These are phyloP conservation scores for Pterobdella sp. DNA, from an alignment of 2,888 invertebrate species.

Conservation along the genomic window DNA sequence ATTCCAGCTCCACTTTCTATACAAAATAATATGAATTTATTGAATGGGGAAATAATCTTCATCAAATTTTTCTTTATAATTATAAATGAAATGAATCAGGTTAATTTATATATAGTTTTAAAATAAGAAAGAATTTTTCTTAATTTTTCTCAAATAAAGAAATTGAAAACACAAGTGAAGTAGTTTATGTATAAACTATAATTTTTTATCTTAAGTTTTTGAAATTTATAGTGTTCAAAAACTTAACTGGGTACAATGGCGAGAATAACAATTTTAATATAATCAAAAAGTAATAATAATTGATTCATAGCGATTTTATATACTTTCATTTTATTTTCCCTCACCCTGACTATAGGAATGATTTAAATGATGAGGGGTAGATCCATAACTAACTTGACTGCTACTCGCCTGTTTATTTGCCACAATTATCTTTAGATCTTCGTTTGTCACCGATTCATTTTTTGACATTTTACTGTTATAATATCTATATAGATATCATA, in stretches of 20 bases:
- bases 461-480: not conserved
- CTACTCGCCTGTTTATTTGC: not conserved
- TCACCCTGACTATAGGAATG: not conserved
- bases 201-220: not conserved
- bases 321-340: too few relatives aligned
- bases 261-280: not conserved
- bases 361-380: not conserved
- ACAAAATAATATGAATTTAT: slow-evolving; percentile 8
- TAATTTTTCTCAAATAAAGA: too few relatives aligned
- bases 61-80: too few relatives aligned
- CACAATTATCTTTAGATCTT: not conserved
- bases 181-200: too few relatives aligned
- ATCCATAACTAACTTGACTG: slow-evolving; percentile 3
- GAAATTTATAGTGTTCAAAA: not conserved
- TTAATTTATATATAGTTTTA: too few relatives aligned
- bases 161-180: too few relatives aligned
- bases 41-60: not conserved
- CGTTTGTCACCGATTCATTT: not conserved
- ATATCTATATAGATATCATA: not conserved
- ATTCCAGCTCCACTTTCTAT: slow-evolving; percentile 14
- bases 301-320: slow-evolving; percentile 6
- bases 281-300: slow-evolving; percentile 5
- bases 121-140: too few relatives aligned
- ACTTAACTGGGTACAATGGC: not conserved
- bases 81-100: too few relatives aligned